Evolutionary conservation across 1,140 invertebrate genomes (phyloP).

Genomic region (Apolygus lucorum): DNA sequence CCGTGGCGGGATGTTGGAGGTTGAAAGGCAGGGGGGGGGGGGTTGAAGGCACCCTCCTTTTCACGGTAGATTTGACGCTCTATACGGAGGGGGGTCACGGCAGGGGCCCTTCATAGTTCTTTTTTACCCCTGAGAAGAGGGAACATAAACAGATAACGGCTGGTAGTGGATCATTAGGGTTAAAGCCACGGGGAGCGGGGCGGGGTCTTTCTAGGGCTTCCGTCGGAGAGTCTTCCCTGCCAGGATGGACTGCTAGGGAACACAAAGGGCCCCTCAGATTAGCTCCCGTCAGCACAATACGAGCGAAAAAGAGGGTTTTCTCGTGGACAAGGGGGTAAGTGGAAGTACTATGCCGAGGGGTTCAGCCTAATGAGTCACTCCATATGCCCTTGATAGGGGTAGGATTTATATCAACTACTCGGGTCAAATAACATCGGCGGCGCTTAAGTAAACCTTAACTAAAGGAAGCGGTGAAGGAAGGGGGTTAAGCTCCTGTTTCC

Average conservation of each 20-base stretch:
- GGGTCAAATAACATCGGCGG: not conserved
- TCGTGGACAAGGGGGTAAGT: not conserved
- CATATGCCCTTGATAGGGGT: constrained; percentile 2
- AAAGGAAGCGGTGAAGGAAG: too few species aligned
- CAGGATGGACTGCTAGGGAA: not conserved
- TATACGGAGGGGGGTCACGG: too few species aligned
- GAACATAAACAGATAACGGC: constrained; percentile 21
- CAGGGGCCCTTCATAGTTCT: constrained; percentile 23
- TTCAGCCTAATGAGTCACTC: constrained; percentile 14
- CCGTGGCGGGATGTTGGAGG: not conserved
- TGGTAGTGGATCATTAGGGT: constrained; percentile 16
- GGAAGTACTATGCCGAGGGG: not conserved
- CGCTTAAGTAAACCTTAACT: not conserved
- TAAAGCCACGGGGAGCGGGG: not conserved
- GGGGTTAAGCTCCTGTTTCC: too few species aligned
- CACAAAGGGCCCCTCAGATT: not conserved
- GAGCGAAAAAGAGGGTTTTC: not conserved
- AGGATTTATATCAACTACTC: constrained; percentile 22
- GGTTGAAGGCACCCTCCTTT: not conserved
- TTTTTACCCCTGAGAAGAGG: constrained; percentile 8
- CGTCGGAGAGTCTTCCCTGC: not conserved
- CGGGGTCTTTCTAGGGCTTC: not conserved
- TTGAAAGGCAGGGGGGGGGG: not conserved
- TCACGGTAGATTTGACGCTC: constrained; percentile 19
- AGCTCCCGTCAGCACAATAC: constrained; percentile 14